Evolutionary conservation across 2,888 invertebrate genomes (phyloP).

Genomic region (Monoplex corrugatus): DNA sequence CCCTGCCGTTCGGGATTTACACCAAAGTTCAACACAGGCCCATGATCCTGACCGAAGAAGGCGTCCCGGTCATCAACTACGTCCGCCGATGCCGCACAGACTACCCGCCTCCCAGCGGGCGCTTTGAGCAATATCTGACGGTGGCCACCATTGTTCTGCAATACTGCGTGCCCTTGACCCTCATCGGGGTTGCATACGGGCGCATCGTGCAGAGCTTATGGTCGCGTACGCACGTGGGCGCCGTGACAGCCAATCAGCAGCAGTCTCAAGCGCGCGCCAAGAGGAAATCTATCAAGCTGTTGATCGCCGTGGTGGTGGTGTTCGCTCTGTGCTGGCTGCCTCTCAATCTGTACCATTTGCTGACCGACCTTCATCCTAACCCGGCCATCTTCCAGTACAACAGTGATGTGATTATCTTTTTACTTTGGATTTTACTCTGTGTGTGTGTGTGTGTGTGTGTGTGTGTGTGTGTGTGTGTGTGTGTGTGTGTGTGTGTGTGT

Average conservation of each 20-base stretch:
- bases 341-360: conserved; percentile 82
- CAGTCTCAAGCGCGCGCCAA: conserved; percentile 79
- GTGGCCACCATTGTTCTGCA: conserved; percentile 81
- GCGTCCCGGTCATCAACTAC: conserved; percentile 61
- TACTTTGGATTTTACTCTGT: neutral
- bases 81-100: conserved; percentile 77
- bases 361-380: conserved; percentile 79
- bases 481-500: neutral
- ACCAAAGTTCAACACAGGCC: conserved; percentile 58
- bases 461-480: neutral
- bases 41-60: neutral
- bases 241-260: conserved; percentile 81
- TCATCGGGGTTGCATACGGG: conserved; percentile 81
- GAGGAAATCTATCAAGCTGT: conserved; percentile 82
- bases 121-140: conserved; percentile 79
- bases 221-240: conserved; percentile 79
- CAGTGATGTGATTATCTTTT: conserved; percentile 60
- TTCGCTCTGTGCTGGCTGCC: conserved; percentile 83
- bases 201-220: conserved; percentile 78
- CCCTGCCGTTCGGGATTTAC: conserved; percentile 81
- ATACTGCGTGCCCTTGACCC: conserved; percentile 81
- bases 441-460: conserved; percentile 1
- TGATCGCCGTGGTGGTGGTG: conserved; percentile 81
- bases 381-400: conserved; percentile 76
- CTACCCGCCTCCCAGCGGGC: conserved; percentile 76